Evolutionary conservation across 2,797 vertebrate genomes (phyloP), one percentile per base, ranked within the genome.

Genomic region (Ciconia nigra): DNA sequence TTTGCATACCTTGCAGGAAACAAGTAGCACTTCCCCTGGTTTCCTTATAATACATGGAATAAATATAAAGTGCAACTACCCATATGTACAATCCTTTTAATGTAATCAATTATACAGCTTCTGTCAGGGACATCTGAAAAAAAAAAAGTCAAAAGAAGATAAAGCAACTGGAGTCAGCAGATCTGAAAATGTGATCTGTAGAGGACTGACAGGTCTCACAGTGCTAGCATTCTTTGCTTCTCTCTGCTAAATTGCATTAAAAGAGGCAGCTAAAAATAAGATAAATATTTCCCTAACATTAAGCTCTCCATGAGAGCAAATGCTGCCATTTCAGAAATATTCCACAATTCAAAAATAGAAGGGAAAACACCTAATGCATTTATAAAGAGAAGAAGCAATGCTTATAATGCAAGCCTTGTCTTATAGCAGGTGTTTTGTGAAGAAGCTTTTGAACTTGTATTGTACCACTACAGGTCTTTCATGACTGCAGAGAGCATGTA

Each of bases 261-360:
- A 78, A 78, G 33, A 86, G 31, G 37, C 14, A 82, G n/a, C 7
- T 79, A 77, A 93, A 94, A 95, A 26, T 26, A 80, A 76, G 22
- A 52, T 7, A 49, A 52, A 16, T 71, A 87, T 41, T 91, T 91
- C 35, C 21, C 19, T 16, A 78, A 59, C 70, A 94, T 18, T 62
- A 86, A 93, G n/a, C 42, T 89, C 22, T 35, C 54, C 12, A 10
- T 11, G 14, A 82, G 4, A 76, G 22, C 18, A 95, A 90, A 44
- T 21, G 15, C 25, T 89, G 55, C 13, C n/a, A 63, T 42, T 82
- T 84, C 72, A 81, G 57, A 91, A 57, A 62, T 21, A 62, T 6
- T 72, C 39, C 39, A 65, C 41, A 83, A 51, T 26, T 76, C 14
- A 76, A 73, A 91, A 91, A 35, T 5, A 7, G 19, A 89, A 90